Percentiles rank a stretch among this genome's conserved stretches.
phyloP scores from a whole-genome alignment of 2,888 invertebrate species.

The Choreutis nemorana region DNA sequence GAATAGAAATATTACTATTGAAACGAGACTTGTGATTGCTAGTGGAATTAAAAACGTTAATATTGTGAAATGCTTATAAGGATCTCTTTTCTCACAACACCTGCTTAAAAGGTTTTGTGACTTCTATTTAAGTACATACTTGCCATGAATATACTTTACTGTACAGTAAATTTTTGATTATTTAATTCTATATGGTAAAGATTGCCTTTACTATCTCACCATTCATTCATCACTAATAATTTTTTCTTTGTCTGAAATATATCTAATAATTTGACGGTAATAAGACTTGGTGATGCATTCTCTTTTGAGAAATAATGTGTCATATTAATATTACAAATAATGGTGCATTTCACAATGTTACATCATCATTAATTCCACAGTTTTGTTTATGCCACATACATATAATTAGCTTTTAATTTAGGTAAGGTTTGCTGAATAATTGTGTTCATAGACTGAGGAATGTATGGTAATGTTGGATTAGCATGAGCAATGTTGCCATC shows the following conservation, averaged over 20 bases:
- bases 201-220: too few species aligned
- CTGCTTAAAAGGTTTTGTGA: too few species aligned
- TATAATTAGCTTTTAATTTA: constrained; percentile 63
- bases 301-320: too few species aligned
- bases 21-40: constrained; percentile 27
- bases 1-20: constrained; percentile 38
- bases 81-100: too few species aligned
- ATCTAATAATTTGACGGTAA: too few species aligned
- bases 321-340: too few species aligned
- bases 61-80: constrained; percentile 30
- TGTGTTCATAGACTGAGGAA: constrained; percentile 63
- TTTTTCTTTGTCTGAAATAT: too few species aligned
- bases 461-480: constrained; percentile 15
- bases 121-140: too few species aligned
- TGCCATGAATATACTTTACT: not conserved
- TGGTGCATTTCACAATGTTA: constrained; percentile 28
- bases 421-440: constrained; percentile 62
- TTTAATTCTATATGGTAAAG: too few species aligned
- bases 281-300: too few species aligned
- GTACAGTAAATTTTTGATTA: too few species aligned
- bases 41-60: constrained; percentile 38
- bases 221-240: too few species aligned
- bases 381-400: constrained; percentile 60
- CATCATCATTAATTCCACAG: constrained; percentile 39
- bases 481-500: not conserved